These are phyloP conservation scores for Aphelenchoides bicaudatus DNA, from an alignment of 2,888 invertebrate species.

Conservation along the genomic window DNA sequence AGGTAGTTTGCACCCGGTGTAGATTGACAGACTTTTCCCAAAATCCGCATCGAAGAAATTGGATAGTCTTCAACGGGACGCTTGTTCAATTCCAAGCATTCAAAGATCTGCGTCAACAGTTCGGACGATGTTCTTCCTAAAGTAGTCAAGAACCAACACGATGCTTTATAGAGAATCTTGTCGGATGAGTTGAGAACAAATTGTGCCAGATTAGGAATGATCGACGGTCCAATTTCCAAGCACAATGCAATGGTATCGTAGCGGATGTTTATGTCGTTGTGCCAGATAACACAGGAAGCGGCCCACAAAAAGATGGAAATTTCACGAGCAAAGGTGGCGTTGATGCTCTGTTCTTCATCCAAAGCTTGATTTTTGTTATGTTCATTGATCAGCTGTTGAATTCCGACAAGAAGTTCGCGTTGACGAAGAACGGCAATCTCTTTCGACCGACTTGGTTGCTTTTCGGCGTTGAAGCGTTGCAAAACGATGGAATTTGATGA, in stretches of 20 bases:
- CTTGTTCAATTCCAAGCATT: not conserved
- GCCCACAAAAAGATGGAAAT: conserved; percentile 30
- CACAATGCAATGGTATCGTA: conserved; percentile 39
- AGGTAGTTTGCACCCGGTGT: conserved; percentile 22
- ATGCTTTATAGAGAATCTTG: conserved; percentile 10
- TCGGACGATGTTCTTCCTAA: conserved; percentile 31
- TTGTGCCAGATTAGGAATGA: conserved; percentile 17
- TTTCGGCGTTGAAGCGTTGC: not conserved
- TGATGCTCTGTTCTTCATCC: not conserved
- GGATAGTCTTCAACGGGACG: conserved; percentile 3
- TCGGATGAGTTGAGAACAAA: conserved; percentile 20
- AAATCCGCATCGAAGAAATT: conserved; percentile 13
- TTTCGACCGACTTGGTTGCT: conserved; percentile 23
- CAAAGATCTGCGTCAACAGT: conserved; percentile 22
- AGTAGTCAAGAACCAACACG: conserved; percentile 36
- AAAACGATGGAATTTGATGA: not conserved
- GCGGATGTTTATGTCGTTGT: conserved; percentile 22
- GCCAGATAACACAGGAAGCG: conserved; percentile 35
- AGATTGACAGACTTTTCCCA: conserved; percentile 33
- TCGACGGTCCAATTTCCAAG: conserved; percentile 28
- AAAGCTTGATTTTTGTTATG: not conserved
- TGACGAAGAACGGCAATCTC: conserved; percentile 30
- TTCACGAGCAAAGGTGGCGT: not conserved
- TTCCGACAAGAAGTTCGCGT: conserved; percentile 32
- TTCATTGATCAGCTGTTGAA: conserved; percentile 19